Conservation (phyloP, 2,113 vertebrate genomes). For the Illadopsis cleaveri region DNA sequence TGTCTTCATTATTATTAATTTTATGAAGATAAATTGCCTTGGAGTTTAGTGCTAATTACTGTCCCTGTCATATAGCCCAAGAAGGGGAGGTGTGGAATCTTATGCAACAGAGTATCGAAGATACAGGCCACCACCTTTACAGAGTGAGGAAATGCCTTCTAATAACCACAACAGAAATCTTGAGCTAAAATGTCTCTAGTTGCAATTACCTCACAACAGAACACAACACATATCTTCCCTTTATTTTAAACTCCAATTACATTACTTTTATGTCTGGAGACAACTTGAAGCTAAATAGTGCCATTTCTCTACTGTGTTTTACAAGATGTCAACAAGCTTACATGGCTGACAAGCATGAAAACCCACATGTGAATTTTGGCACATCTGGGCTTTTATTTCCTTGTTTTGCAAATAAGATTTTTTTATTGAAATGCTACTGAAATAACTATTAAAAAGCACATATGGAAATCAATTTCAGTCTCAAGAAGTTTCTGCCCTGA, state of each 20-base stretch:
- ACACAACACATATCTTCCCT: not conserved
- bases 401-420: not conserved
- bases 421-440: not conserved
- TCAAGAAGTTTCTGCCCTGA: not conserved
- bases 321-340: not conserved
- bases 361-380: not conserved
- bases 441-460: not conserved
- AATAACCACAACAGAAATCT: not conserved
- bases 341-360: not conserved
- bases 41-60: slow-evolving; percentile 40
- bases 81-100: not conserved
- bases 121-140: not conserved
- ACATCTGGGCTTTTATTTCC: not conserved
- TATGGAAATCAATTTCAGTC: not conserved
- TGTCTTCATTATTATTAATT: slow-evolving; percentile 65
- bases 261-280: not conserved
- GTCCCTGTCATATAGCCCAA: not conserved
- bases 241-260: not conserved
- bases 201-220: not conserved
- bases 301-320: not conserved
- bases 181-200: not conserved
- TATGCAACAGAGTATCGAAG: not conserved
- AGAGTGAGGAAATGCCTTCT: not conserved
- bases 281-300: not conserved
- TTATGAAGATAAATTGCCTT: slow-evolving; percentile 47